phyloP scores from a whole-genome alignment of 1,140 invertebrate genomes.

The Drosophila nikananu region DNA sequence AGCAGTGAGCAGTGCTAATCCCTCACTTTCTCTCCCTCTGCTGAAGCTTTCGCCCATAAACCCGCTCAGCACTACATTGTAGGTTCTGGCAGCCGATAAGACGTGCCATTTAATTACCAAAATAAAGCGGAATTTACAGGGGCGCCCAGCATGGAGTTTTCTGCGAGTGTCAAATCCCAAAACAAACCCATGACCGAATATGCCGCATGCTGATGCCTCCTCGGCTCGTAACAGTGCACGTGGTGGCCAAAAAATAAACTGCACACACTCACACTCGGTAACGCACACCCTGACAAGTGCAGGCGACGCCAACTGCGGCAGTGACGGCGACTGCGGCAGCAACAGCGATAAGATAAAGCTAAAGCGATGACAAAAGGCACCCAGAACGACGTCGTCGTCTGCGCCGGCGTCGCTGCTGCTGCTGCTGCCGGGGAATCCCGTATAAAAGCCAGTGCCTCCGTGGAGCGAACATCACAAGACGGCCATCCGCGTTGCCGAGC shows the following conservation, averaged over 20 bases:
- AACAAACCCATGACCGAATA: constrained; percentile 70
- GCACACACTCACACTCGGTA: constrained; percentile 34
- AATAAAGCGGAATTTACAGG: constrained; percentile 38
- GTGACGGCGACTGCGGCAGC: constrained; percentile 41
- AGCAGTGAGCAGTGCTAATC: neutral
- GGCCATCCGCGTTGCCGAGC: constrained; percentile 74
- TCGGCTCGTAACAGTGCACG: constrained; percentile 66
- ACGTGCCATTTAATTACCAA: constrained; percentile 37
- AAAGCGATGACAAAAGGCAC: constrained; percentile 79
- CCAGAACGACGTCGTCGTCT: constrained; percentile 56
- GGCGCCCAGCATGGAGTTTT: constrained; percentile 61
- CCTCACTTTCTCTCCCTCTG: constrained; percentile 13
- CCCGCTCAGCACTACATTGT: constrained; percentile 9
- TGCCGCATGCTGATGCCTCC: constrained; percentile 73
- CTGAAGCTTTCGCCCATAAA: constrained; percentile 1
- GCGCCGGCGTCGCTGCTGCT: constrained; percentile 21
- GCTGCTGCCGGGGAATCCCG: constrained; percentile 29
- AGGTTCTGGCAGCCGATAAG: constrained; percentile 19
- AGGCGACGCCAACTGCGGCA: constrained; percentile 29
- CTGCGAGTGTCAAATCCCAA: constrained; percentile 79
- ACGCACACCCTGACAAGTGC: constrained; percentile 39
- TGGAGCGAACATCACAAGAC: constrained; percentile 74
- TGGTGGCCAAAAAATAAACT: constrained; percentile 71
- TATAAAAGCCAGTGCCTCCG: constrained; percentile 69
- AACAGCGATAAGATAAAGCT: constrained; percentile 74